Conservation (phyloP, 1,140 invertebrate genomes). For the Drosophila sp. region DNA sequence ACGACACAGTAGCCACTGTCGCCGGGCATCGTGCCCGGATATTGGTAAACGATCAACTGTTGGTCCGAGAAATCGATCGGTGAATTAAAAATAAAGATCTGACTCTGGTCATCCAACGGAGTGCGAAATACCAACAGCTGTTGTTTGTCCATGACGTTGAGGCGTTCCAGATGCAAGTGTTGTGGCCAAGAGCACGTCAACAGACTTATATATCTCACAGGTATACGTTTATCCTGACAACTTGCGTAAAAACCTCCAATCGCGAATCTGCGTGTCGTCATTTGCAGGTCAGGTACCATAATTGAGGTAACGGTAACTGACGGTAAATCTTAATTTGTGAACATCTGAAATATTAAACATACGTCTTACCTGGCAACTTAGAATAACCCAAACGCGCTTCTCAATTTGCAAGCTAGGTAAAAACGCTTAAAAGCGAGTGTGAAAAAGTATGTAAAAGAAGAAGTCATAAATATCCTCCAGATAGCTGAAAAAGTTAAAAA, state of each 20-base stretch:
- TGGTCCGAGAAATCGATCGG: slow-evolving; percentile 59
- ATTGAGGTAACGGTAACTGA: background rate
- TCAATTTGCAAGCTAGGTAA: too few relatives aligned
- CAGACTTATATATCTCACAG: background rate
- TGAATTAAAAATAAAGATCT: slow-evolving; percentile 61
- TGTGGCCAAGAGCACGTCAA: background rate
- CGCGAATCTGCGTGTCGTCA: background rate
- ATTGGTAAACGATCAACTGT: slow-evolving; percentile 60
- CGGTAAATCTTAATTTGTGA: too few relatives aligned
- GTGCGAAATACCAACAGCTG: slow-evolving; percentile 53
- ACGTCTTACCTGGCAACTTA: too few relatives aligned
- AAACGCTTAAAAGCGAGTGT: too few relatives aligned
- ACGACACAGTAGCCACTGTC: slow-evolving; percentile 60
- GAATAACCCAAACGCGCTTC: too few relatives aligned
- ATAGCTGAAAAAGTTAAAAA: too few relatives aligned
- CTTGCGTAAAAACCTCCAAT: background rate
- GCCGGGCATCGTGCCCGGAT: slow-evolving; percentile 1
- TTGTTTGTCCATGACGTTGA: slow-evolving; percentile 43
- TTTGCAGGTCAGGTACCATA: background rate
- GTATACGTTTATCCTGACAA: background rate
- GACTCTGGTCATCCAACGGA: slow-evolving; percentile 39
- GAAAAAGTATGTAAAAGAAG: too few relatives aligned
- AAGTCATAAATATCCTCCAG: too few relatives aligned
- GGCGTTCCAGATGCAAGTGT: background rate
- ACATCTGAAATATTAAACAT: too few relatives aligned